Evolutionary conservation across 2,797 vertebrate species (phyloP).

Genomic region (Lateolabrax maculatus): DNA sequence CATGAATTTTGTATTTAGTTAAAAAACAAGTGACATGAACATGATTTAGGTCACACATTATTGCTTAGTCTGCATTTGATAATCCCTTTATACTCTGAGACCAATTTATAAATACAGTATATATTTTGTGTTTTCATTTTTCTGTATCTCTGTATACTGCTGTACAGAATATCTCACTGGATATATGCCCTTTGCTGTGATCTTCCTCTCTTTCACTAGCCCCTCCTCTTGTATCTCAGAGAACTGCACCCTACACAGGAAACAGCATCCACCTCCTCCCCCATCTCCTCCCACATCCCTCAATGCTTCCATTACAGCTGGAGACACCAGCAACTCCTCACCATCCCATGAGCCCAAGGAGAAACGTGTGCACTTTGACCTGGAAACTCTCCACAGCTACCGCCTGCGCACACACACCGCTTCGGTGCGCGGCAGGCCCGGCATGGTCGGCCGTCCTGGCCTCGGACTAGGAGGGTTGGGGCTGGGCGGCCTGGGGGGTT

Average conservation of each 20-base stretch:
- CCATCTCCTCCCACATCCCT: conserved; percentile 77
- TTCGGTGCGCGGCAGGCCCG: conserved; percentile 64
- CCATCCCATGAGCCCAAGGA: conserved; percentile 84
- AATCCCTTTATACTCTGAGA: not conserved
- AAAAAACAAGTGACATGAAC: not conserved
- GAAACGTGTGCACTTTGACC: conserved; percentile 88
- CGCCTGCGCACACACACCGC: conserved; percentile 81
- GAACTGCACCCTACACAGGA: conserved; percentile 84
- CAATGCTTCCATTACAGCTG: conserved; percentile 75
- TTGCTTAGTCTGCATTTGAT: not conserved
- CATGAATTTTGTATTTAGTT: not conserved
- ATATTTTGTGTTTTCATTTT: not conserved
- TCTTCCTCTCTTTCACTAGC: conserved; percentile 70
- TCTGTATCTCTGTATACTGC: conserved; percentile 12
- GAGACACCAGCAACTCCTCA: conserved; percentile 73
- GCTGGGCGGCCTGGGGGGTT: conserved; percentile 66
- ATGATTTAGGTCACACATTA: not conserved
- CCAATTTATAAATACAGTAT: not conserved
- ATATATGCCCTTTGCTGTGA: conserved; percentile 41
- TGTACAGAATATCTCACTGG: conserved; percentile 44
- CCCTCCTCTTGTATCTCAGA: conserved; percentile 86
- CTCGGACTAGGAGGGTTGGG: conserved; percentile 82
- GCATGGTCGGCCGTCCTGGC: conserved; percentile 76
- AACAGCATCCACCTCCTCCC: conserved; percentile 68
- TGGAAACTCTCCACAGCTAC: conserved; percentile 87